These are phyloP conservation scores for Mormoops blainvillei DNA, from an alignment of 2,113 vertebrate genomes.

Conservation along the genomic window DNA sequence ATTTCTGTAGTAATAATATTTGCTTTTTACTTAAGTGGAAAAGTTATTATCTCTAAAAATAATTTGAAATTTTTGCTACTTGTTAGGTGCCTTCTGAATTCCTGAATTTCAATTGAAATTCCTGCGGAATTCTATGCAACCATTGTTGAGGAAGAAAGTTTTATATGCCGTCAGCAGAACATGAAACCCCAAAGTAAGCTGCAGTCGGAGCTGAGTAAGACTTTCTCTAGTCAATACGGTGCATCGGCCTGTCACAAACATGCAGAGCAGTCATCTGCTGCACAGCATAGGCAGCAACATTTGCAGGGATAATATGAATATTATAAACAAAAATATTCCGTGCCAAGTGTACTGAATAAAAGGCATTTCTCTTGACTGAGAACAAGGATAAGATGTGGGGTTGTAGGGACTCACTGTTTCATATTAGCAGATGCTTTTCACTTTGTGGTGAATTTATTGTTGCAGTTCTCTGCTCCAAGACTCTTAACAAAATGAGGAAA, in stretches of 20 bases:
- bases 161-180: constrained; percentile 54
- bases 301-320: background rate
- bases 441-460: background rate
- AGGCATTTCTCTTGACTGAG: constrained; percentile 10
- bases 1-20: constrained; percentile 42
- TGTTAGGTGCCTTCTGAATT: background rate
- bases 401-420: background rate
- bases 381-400: background rate
- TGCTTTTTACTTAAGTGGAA: constrained; percentile 5
- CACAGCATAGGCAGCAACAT: background rate
- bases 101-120: constrained; percentile 32
- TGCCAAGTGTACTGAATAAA: background rate
- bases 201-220: background rate
- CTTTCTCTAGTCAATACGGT: background rate
- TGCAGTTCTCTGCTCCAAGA: background rate
- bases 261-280: background rate
- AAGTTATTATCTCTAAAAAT: constrained; percentile 14
- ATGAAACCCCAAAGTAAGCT: constrained; percentile 28
- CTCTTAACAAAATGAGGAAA: constrained; percentile 9
- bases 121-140: background rate
- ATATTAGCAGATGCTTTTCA: constrained; percentile 19
- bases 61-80: constrained; percentile 11
- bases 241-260: background rate
- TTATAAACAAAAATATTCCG: constrained; percentile 16
- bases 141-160: background rate